Evolutionary conservation across 2,113 vertebrate genomes (phyloP).

Genomic region (Catagonus wagneri): DNA sequence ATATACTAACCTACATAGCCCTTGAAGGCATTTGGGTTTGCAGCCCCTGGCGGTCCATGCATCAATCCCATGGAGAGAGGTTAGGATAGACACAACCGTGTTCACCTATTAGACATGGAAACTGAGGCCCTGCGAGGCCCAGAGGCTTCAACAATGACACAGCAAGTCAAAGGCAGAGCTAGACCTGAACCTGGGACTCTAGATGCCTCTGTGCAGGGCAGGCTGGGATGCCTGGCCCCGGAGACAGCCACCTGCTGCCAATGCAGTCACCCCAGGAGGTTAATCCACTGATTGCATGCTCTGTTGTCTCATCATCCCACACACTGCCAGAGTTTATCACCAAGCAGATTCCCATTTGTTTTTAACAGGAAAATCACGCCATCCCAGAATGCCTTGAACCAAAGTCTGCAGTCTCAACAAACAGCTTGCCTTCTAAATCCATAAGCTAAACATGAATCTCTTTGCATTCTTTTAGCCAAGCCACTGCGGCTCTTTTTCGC

Average conservation of each 20-base stretch:
- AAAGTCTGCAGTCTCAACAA: constrained; percentile 58
- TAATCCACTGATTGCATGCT: constrained; percentile 37
- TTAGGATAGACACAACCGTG: not conserved
- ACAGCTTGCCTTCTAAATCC: constrained; percentile 60
- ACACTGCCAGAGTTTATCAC: constrained; percentile 58
- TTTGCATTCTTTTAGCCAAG: constrained; percentile 60
- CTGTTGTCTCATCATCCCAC: constrained; percentile 56
- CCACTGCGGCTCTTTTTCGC: constrained; percentile 49
- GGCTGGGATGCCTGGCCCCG: not conserved
- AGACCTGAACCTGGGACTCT: not conserved
- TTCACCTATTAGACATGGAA: not conserved
- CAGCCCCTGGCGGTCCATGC: not conserved
- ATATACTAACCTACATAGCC: not conserved
- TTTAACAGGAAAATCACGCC: constrained; percentile 64
- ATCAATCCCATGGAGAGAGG: not conserved
- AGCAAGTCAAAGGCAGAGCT: not conserved
- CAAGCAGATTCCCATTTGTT: constrained; percentile 52
- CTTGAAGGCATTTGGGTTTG: not conserved
- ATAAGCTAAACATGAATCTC: constrained; percentile 62
- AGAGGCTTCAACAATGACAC: not conserved
- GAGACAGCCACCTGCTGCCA: not conserved
- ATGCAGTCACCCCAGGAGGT: not conserved
- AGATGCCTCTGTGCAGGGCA: not conserved
- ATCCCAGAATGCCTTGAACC: constrained; percentile 65
- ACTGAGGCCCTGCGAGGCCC: not conserved